Base-by-base conservation (phyloP, 37 sponge, comb jelly and placozoan genomes). In the Halichondria panicea region DNA sequence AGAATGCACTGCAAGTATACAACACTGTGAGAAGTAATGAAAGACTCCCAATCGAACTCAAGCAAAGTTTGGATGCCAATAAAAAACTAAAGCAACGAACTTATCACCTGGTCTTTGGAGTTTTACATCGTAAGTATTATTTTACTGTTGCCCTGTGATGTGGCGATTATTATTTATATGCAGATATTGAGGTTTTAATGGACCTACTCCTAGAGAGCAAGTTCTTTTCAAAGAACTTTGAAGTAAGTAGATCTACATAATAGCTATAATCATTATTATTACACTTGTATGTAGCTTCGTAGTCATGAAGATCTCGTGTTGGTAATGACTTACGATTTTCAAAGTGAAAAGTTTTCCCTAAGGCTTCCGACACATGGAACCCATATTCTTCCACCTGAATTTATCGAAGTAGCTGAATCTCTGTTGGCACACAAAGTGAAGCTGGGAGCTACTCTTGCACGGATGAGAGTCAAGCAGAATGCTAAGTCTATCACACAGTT, bases 251-350 rank as follows among this genome's bases (percentile, higher is more conserved):
- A n/a, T 44, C 22, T 44, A 9, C 5, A 6, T 12, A 15, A 48
- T 48, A 48, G 11, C n/a, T n/a, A n/a, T n/a, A n/a, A n/a, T n/a
- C n/a, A n/a, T n/a, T n/a, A n/a, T 15, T n/a, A 11, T 60, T 60
- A 8, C 30, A 25, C 21, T 45, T 43, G 34, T 33, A 70, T 15
- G 43, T n/a, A 92, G 88, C 84, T 92, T 19, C 82, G 74, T 45
- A 30, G 63, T 2, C 66, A 81, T 13, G 74, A 74, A 63, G 2
- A 18, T 4, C 68, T 93, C 33, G 78, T 93, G 0, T 43, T 48
- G 5, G 41, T 93, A 35, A 85, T 93, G 79, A 30, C 74, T 0
- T 93, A 73, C 55, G 89, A 89, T 70, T 85, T 76, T 28, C 84
- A 78, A 27, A 44, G 68, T 38, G 11, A n/a, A 27, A 79, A 81